Base-by-base conservation (phyloP, 2,113 vertebrate genomes). In the Ovis aries region DNA sequence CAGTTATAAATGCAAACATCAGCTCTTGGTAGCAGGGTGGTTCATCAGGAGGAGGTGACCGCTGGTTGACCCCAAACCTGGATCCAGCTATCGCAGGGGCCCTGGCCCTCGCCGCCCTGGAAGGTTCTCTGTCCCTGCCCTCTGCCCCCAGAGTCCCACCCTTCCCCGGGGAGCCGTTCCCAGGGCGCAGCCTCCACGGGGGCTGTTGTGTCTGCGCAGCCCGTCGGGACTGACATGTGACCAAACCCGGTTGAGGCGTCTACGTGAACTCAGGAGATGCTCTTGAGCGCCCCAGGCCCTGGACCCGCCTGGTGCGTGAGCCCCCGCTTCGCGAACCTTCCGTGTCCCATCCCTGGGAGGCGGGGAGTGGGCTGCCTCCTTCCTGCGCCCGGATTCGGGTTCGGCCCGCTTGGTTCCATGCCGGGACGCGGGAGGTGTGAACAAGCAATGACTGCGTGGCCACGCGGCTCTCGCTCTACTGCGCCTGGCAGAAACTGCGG, bases 81-180 rank as follows among this genome's bases (percentile, higher is more conserved):
- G 71, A 43, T 13, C 36, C 19, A 40, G 11, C 60, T 15, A 33
- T 33, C 15, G 15, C 31, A 64, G 62, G 31, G 74, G 13, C 45
- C 31, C 9, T 31, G 9, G 25, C 83, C 36, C 83, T 17, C 3
- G 25, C 82, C 45, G 1, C 78, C 16, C 29, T 3, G 2, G 25
- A 16, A 45, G 74, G 43, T 16, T 45, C 25, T 17, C 33, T 0
- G 8, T 16, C 33, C 33, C 33, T 5, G 16, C 33, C 16, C 21
- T 1, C 8, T 1, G 8, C 55, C 55, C 55, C 15, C 15, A 0
- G 64, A n/a, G 8, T 19, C n/a, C 17, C 17, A 21, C 8, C 33
- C 60, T 16, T 19, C 17, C 64, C 23, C 4, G 2, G 31, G 31
- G n/a, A 12, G 23, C 40, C 12, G 31, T 64, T 33, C 15, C 31